phyloP scores from a whole-genome alignment of 2,888 invertebrate species.

The Oscheius onirici region DNA sequence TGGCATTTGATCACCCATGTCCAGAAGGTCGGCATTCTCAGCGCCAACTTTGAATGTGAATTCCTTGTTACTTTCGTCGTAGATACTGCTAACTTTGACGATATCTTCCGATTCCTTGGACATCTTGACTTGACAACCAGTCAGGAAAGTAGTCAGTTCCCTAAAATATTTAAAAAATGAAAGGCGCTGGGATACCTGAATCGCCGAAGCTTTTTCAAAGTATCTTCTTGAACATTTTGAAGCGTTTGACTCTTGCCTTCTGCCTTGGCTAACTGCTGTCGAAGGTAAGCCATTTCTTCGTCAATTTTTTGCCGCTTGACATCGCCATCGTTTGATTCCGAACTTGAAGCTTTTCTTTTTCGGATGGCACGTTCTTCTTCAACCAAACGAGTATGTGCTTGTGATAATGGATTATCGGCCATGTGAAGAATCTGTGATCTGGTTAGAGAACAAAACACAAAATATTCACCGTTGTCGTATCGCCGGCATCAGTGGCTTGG shows the following conservation, averaged over 20 bases:
- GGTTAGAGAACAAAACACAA: background rate
- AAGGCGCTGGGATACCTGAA: background rate
- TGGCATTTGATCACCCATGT: background rate
- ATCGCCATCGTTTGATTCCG: background rate
- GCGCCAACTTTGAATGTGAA: constrained; percentile 21
- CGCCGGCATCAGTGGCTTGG: constrained; percentile 14
- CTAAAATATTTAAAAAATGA: constrained; percentile 24
- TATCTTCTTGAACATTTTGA: constrained; percentile 17
- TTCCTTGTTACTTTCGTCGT: constrained; percentile 34
- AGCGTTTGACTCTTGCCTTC: constrained; percentile 4
- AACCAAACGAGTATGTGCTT: constrained; percentile 14
- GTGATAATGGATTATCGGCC: constrained; percentile 26
- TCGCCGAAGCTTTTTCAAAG: background rate
- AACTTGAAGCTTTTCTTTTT: constrained; percentile 17
- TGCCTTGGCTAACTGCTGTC: background rate
- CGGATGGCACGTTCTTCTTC: background rate
- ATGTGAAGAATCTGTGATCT: constrained; percentile 31
- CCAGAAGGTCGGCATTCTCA: constrained; percentile 28
- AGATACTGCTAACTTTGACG: constrained; percentile 46
- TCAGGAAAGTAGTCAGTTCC: constrained; percentile 43
- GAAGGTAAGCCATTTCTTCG: background rate
- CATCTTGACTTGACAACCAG: constrained; percentile 52
- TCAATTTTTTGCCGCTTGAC: background rate
- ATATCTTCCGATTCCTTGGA: constrained; percentile 48
- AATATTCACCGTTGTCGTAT: constrained; percentile 3